Evolutionary conservation across 2,888 invertebrate species (phyloP).

Genomic region (Periphyllus acericola): DNA sequence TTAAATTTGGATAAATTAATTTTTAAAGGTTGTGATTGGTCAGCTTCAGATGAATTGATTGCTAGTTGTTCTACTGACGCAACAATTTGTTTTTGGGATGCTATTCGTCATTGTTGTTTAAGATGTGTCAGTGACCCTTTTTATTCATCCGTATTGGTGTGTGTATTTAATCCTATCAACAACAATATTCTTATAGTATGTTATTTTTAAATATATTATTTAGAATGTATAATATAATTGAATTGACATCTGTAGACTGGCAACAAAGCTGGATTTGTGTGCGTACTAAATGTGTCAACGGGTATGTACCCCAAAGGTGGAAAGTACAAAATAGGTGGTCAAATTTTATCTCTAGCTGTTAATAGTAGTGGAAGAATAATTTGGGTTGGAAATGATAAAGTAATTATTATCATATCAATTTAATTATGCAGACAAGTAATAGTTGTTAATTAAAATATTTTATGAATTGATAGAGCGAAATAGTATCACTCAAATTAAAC

Average conservation of each 20-base stretch:
- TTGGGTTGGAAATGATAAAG: slow-evolving; percentile 72
- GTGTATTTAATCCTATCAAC: slow-evolving; percentile 84
- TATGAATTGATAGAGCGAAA: slow-evolving; percentile 70
- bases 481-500: slow-evolving; percentile 78
- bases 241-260: slow-evolving; percentile 71
- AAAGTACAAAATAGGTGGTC: slow-evolving; percentile 70
- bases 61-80: slow-evolving; percentile 82
- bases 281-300: slow-evolving; percentile 85
- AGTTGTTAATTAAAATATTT: slow-evolving; percentile 21
- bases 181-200: slow-evolving; percentile 88
- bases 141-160: slow-evolving; percentile 75
- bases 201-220: slow-evolving; percentile 67
- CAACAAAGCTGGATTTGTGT: slow-evolving; percentile 78
- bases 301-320: slow-evolving; percentile 79
- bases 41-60: slow-evolving; percentile 83
- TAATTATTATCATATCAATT: slow-evolving; percentile 43
- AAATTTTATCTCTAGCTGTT: slow-evolving; percentile 76
- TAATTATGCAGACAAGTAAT: not conserved
- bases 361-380: slow-evolving; percentile 82
- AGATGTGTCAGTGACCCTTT: slow-evolving; percentile 75
- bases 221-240: not conserved
- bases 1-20: not conserved
- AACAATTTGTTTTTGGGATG: slow-evolving; percentile 80
- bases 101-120: slow-evolving; percentile 70
- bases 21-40: slow-evolving; percentile 81